Evolutionary conservation across 2,113 vertebrate genomes (phyloP).

Genomic region (Aspiorhynchus laticeps): DNA sequence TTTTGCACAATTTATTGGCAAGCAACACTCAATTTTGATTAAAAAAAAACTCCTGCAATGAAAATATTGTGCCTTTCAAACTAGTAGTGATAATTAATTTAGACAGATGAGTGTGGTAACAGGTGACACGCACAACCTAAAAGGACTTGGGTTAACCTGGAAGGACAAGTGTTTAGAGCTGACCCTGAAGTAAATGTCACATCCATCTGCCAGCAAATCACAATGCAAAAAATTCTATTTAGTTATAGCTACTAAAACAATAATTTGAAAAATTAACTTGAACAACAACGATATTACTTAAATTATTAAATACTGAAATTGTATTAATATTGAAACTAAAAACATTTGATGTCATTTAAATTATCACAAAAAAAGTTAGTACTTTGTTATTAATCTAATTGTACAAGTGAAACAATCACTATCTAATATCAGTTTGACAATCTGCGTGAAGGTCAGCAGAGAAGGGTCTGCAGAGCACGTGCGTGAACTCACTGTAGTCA

Average conservation of each 20-base stretch:
- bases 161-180: conserved; percentile 6
- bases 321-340: neutral
- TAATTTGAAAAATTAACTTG: neutral
- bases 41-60: neutral
- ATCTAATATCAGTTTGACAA: neutral
- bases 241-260: neutral
- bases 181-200: conserved; percentile 4
- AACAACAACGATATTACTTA: neutral
- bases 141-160: no score
- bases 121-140: neutral
- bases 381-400: neutral
- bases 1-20: neutral
- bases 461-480: neutral
- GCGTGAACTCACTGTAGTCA: neutral
- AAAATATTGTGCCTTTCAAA: neutral
- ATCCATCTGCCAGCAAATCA: neutral
- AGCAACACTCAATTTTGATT: neutral
- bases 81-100: neutral
- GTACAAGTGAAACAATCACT: neutral
- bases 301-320: neutral
- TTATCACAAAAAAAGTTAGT: neutral
- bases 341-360: neutral
- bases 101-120: neutral
- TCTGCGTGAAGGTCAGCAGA: conserved; percentile 3
- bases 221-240: neutral